phyloP scores from a whole-genome alignment of 2,888 invertebrate species.

The Lochmaea capreae region DNA sequence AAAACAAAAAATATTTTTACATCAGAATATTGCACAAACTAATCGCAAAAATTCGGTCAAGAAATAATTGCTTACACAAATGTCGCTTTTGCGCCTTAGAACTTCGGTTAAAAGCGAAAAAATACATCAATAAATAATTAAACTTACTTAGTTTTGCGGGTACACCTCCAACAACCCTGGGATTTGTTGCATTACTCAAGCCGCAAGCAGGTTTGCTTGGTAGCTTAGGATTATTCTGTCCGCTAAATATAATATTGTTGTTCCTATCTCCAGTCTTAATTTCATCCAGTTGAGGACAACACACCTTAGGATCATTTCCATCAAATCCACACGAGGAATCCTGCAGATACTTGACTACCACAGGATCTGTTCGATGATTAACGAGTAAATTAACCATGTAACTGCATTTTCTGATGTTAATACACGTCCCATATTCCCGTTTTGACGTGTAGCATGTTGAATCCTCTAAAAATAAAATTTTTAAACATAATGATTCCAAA shows the following conservation, averaged over 20 bases:
- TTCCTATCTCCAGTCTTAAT: conserved; percentile 22
- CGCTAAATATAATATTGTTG: conserved; percentile 28
- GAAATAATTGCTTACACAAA: no score
- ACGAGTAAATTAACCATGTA: conserved; percentile 66
- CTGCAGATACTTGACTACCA: conserved; percentile 68
- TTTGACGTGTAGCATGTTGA: conserved; percentile 67
- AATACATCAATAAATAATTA: not conserved
- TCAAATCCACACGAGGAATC: conserved; percentile 78
- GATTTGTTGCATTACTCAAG: conserved; percentile 68
- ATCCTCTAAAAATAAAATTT: conserved; percentile 46
- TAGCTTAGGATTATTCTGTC: conserved; percentile 46
- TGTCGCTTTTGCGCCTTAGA: no score
- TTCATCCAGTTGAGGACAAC: conserved; percentile 63
- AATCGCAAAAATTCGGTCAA: no score
- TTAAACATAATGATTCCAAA: not conserved
- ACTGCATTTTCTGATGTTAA: conserved; percentile 68
- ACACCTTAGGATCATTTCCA: conserved; percentile 75
- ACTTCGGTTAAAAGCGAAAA: no score
- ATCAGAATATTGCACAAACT: no score
- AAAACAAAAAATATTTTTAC: no score
- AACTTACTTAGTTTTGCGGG: conserved; percentile 72
- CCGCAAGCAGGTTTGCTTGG: conserved; percentile 73
- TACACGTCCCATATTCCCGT: conserved; percentile 68
- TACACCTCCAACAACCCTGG: conserved; percentile 79
- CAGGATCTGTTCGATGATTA: conserved; percentile 64